phyloP scores from a whole-genome alignment of 2,113 vertebrate species.

The Sardina pilchardus region DNA sequence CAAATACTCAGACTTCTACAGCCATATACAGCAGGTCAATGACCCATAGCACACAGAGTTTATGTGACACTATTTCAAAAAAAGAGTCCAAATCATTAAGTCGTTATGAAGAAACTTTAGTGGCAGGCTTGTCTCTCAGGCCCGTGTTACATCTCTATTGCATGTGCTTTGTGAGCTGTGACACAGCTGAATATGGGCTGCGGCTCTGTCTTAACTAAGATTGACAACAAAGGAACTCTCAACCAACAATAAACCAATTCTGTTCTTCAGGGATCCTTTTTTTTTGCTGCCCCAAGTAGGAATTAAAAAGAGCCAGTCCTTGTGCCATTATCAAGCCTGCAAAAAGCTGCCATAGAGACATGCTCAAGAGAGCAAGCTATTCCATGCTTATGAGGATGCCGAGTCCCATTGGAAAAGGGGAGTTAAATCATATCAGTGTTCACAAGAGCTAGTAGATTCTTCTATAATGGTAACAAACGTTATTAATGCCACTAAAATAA shows the following conservation, averaged over 20 bases:
- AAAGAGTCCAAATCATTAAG: not conserved
- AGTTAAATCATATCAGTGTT: constrained; percentile 6
- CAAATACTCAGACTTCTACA: not conserved
- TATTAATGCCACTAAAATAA: not conserved
- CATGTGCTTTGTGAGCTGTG: not conserved
- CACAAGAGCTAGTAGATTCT: not conserved
- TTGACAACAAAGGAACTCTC: not conserved
- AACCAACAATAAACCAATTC: not conserved
- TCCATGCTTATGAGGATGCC: not conserved
- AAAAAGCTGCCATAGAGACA: not conserved
- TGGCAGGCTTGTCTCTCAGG: not conserved
- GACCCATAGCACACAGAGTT: not conserved
- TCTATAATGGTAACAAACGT: not conserved
- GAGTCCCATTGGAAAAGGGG: not conserved
- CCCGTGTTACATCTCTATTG: not conserved
- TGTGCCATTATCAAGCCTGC: not conserved
- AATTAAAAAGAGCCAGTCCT: not conserved
- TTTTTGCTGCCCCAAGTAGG: not conserved
- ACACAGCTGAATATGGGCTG: not conserved
- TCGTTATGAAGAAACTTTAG: not conserved
- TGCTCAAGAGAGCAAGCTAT: not conserved
- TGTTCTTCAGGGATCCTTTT: not conserved
- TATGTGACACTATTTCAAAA: not conserved
- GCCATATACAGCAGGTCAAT: not conserved
- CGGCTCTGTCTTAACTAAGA: not conserved